Percentiles rank a stretch among this genome's conserved stretches.
Evolutionary conservation across 2,113 vertebrate species (phyloP).

Genomic region (Mesocricetus auratus): DNA sequence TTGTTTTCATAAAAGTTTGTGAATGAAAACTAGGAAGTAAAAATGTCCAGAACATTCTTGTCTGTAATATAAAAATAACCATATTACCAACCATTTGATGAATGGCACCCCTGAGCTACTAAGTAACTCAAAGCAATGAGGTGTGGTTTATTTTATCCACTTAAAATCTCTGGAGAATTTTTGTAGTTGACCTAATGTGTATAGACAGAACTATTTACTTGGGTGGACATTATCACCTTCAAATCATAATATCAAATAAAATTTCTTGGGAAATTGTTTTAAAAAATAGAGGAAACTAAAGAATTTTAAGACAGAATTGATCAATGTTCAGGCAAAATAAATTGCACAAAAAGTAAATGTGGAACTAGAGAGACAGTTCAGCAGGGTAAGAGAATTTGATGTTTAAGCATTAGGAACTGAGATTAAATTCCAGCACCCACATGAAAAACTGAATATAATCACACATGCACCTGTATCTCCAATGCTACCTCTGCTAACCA

Average conservation of each 20-base stretch:
- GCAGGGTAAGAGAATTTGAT: background rate
- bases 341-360: background rate
- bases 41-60: constrained; percentile 7
- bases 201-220: constrained; percentile 19
- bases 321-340: background rate
- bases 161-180: background rate
- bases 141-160: background rate
- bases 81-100: background rate
- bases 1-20: constrained; percentile 28
- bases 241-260: background rate
- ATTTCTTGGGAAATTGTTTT: background rate
- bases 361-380: background rate
- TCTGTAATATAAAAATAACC: constrained; percentile 19
- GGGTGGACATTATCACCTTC: background rate
- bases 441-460: background rate
- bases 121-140: background rate
- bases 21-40: constrained; percentile 12
- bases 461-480: background rate
- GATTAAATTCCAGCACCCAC: background rate
- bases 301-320: background rate
- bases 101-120: background rate
- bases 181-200: background rate
- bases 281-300: background rate
- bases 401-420: background rate
- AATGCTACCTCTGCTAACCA: background rate